Evolutionary conservation across 2,113 vertebrate genomes (phyloP), one percentile per base, ranked within the genome.

Genomic region (Malaclemys terrapin): DNA sequence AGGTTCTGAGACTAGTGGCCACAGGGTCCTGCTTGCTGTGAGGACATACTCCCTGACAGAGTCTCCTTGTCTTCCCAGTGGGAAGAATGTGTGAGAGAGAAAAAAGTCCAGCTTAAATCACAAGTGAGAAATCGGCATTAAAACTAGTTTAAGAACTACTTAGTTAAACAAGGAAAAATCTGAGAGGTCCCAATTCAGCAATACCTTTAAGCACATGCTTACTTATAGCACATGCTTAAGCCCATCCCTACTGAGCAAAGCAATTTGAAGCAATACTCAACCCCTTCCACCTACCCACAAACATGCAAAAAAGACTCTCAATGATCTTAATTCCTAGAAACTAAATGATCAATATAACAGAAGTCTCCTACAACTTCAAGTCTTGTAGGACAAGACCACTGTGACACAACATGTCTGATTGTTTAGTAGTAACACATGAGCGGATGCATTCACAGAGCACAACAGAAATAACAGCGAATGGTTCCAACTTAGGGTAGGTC

Each of bases 51-150:
- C 59, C 59, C 3, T 6, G 59, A 62, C 13, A 16, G 6, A 62
- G 27, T 62, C 12, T 62, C 59, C 29, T 29, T 62, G 4, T 62
- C 59, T 96, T 97, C 92, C 93, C 87, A 90, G 47, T 13, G 76
- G 57, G 62, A 87, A 82, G 25, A 90, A 82, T 93, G 84, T 0
- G 3, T 57, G 69, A 52, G 82, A 84, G 27, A 87, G 87, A 85
- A 54, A 95, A 81, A 22, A 1, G 52, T 80, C 54, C 82, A 89
- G n/a, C 85, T 96, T 85, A 82, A 91, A 86, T 90, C 85, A 25
- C 91, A 59, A 90, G 10, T 14, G 89, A 12, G 38, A 93, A 97
- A 91, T 54, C 65, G 93, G 22, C 12, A 5, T 80, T 13, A 92
- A 89, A 84, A 87, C 29, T 54, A 81, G 42, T 35, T 62, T 75